Evolutionary conservation across 2,113 vertebrate genomes (phyloP), one percentile per base, ranked within the genome.

Genomic region (Nothoprocta perdicaria): DNA sequence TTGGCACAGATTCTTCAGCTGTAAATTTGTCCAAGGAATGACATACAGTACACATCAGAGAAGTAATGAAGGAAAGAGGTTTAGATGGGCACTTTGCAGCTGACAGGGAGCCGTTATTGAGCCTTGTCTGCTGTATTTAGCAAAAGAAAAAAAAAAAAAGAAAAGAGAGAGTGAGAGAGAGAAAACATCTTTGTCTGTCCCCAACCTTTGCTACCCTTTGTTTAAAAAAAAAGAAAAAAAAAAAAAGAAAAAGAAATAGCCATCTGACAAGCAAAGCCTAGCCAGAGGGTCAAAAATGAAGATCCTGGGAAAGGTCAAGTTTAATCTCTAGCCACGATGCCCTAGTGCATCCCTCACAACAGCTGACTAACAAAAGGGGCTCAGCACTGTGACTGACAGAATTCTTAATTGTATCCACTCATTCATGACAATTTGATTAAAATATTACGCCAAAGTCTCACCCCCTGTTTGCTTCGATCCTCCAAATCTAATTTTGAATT

Each of bases 361-460:
- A 97, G 95, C 98, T 96, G 97, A 98, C 98, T 97, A 98, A 98
- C 98, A 98, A 98, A 98, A 98, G 98, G 98, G 97, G 97, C 98
- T 95, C 98, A 85, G 97, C 97, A 95, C 97, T 95, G 98, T 99
- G 99, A 99, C 98, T 99, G 99, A 99, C 99, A 99, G 98, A 98
- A 98, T 98, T 98, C 98, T 98, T 99, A 99, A 99, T 99, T 99
- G 99, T 98, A 99, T 99, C 98, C 99, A 99, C 98, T 99, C 99
- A 99, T 97, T 99, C 99, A 99, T 99, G 98, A 99, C 99, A 99
- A 99, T 99, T 99, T 99, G 99, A 99, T 99, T 99, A 99, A 99
- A 99, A 99, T 99, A 99, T 99, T 99, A 99, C 97, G 98, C 98
- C 98, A 98, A 98, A 99, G 98, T 99, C 99, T 99, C 98, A 98